Conservation (phyloP, 30 jellyfish, hydroid and myxozoan species). For the Turritopsis rubra region DNA sequence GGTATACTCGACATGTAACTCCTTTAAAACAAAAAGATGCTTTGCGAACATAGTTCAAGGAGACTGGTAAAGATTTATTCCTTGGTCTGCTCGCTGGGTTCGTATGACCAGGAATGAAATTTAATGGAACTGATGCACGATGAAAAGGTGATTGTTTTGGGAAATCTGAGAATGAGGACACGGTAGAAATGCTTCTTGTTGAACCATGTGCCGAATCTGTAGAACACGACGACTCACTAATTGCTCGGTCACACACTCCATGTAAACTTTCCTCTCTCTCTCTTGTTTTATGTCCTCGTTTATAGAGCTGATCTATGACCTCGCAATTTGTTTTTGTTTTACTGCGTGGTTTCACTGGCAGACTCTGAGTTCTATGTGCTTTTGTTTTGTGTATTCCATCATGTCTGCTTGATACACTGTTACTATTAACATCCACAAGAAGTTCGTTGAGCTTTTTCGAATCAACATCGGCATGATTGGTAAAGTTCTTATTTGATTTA, state of each 20-base stretch:
- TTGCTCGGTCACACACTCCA: background rate
- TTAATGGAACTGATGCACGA: slow-evolving; percentile 2
- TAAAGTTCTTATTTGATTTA: background rate
- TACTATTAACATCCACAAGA: background rate
- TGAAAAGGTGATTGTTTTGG: background rate
- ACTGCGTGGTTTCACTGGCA: slow-evolving; percentile 3
- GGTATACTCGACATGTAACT: slow-evolving; percentile 30
- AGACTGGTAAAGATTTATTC: slow-evolving; percentile 1
- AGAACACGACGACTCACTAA: slow-evolving; percentile 24
- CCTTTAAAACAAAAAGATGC: slow-evolving; percentile 67
- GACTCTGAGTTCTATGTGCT: background rate
- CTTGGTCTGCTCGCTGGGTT: background rate
- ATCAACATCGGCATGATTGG: background rate
- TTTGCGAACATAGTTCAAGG: slow-evolving; percentile 42
- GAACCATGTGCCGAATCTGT: slow-evolving; percentile 30
- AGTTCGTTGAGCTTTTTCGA: background rate
- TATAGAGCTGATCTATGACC: background rate
- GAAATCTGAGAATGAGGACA: background rate
- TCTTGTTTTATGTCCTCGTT: background rate
- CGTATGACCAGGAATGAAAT: slow-evolving; percentile 15
- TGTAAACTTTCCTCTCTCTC: background rate
- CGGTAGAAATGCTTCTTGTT: slow-evolving; percentile 10
- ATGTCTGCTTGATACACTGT: background rate
- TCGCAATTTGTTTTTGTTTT: background rate
- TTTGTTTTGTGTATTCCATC: background rate